These are phyloP conservation scores for Steinernema feltiae DNA, from an alignment of 1,140 invertebrate species.

Conservation along the genomic window DNA sequence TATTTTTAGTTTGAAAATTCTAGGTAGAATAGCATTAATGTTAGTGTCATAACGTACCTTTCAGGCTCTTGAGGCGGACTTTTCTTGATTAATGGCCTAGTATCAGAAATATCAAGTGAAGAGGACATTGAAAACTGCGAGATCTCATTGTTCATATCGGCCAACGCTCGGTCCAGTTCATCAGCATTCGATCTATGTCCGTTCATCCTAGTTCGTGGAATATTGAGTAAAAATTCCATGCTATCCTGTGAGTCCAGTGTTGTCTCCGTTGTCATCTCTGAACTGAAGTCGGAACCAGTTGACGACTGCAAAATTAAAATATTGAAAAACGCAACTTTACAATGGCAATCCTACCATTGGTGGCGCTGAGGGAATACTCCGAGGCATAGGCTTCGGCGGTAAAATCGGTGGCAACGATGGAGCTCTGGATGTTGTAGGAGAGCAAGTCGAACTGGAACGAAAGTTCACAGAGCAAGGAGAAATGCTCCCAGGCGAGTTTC, in stretches of 20 bases:
- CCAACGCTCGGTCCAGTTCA: background rate
- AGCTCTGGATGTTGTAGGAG: background rate
- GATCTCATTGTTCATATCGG: slow-evolving; percentile 5
- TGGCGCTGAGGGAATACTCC: background rate
- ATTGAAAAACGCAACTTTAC: background rate
- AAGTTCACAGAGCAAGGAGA: background rate
- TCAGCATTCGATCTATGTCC: background rate
- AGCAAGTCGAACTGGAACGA: background rate
- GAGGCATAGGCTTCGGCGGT: slow-evolving; percentile 30
- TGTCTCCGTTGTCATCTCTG: background rate
- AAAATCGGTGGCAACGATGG: slow-evolving; percentile 22
- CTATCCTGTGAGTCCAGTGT: background rate
- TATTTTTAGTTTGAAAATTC: too few species aligned
- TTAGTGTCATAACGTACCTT: too few species aligned
- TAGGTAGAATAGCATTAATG: too few species aligned
- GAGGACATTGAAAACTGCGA: background rate
- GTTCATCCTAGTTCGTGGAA: background rate
- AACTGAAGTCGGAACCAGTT: background rate
- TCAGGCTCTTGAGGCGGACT: background rate
- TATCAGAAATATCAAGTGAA: background rate
- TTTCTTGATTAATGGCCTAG: background rate
- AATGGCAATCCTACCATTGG: background rate
- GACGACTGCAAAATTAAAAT: background rate
- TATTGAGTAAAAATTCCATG: background rate
- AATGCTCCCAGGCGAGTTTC: background rate